Conservation (phyloP, 2,113 vertebrate species). For the Gorsachius goisagi region DNA sequence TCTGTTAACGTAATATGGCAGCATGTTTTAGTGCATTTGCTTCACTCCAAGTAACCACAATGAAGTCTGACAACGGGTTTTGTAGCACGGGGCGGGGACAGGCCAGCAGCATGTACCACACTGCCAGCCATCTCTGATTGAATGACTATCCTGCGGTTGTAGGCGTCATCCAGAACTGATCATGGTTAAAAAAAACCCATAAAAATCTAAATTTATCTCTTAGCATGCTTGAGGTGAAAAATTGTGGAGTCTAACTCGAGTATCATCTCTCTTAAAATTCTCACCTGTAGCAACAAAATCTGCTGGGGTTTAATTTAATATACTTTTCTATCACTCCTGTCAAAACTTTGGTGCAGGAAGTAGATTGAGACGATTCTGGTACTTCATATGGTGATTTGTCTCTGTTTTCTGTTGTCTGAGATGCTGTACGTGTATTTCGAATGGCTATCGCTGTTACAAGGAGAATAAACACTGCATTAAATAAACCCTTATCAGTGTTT, state of each 20-base stretch:
- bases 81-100: neutral
- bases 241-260: neutral
- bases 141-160: neutral
- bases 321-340: neutral
- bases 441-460: neutral
- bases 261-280: rapidly evolving
- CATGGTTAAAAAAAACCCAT: neutral
- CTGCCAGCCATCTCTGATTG: neutral
- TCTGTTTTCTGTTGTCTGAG: neutral
- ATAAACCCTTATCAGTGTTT: neutral
- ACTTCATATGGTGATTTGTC: neutral
- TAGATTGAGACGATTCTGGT: neutral
- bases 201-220: neutral
- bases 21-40: neutral
- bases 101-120: rapidly evolving
- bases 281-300: neutral
- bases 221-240: neutral
- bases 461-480: neutral
- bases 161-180: neutral
- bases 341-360: neutral
- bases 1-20: neutral
- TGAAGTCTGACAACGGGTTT: neutral
- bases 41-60: neutral
- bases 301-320: neutral
- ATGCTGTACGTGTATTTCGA: neutral